Evolutionary conservation across 1,140 invertebrate genomes (phyloP).

Genomic region (Plutomurus gul): DNA sequence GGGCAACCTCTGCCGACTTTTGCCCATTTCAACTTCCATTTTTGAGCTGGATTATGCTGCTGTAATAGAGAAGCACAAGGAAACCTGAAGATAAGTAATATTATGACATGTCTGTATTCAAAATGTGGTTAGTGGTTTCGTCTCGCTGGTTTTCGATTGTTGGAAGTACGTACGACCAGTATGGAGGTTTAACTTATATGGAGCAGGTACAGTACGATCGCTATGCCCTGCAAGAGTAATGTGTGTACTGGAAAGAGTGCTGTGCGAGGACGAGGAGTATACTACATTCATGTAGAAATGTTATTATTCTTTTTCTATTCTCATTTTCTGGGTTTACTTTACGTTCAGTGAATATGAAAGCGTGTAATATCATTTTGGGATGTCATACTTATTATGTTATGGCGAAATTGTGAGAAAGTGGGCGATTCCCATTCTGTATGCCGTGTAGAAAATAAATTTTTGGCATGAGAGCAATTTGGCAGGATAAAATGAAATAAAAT

Average conservation of each 20-base stretch:
- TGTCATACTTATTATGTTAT: no score
- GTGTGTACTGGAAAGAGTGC: no score
- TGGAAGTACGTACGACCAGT: not conserved
- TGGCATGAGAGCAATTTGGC: conserved; percentile 24
- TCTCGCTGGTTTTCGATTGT: not conserved
- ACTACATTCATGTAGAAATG: no score
- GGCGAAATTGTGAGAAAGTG: not conserved
- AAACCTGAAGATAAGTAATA: not conserved
- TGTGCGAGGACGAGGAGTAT: no score
- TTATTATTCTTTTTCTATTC: no score
- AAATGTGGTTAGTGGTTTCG: not conserved
- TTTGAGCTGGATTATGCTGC: conserved; percentile 6
- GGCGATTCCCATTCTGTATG: not conserved
- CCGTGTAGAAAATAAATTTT: not conserved
- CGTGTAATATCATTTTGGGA: no score
- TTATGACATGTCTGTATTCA: not conserved
- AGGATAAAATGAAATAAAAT: conserved; percentile 7
- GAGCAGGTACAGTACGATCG: no score
- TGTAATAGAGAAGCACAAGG: conserved; percentile 2
- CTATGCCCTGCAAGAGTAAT: no score
- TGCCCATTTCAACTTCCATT: conserved; percentile 23
- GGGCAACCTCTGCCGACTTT: not conserved
- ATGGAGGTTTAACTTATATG: no score
- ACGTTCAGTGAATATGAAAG: no score
- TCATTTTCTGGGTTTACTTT: no score